Evolutionary conservation across 1,140 invertebrate species (phyloP), one percentile per base, ranked within the genome.

Genomic region (Bombus pyrosoma): DNA sequence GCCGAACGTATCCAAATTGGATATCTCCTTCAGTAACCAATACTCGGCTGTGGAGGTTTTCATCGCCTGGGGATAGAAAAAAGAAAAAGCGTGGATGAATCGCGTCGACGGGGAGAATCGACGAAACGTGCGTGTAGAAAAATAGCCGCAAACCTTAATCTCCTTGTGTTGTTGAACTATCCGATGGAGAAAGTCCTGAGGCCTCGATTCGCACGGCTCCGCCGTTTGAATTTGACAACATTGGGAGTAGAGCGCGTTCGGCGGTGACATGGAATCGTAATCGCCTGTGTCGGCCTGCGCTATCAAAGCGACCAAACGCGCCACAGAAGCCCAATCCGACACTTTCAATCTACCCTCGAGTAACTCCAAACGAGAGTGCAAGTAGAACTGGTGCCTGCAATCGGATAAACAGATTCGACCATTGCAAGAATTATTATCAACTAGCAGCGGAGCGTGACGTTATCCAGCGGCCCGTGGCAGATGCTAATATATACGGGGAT

Each of bases 331-430:
- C 95, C 97, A 96, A 88, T 97, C 97, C 4, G 96, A 94, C 9
- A 97, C 96, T 25, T 97, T 96, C 22, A 98, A 94, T 76, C 97
- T 96, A 2, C 96, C 97, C 91, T 98, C 97, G 43, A 97, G 94
- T 43, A 98, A 95, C 91, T 98, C 97, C 5, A 97, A 94, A 87
- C 97, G 96, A 1, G 97, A 97, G 93, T 98, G 97, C 39, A 98
- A 96, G 92, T 98, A 98, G 93, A 98, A 98, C 92, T 98, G 96
- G 94, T 98, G 97, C 79, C 97, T 97, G 94, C 84, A 95, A 95
- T 90, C 87, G 92, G 79, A 93, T 47, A 75, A 85, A 72, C 15
- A 6, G 47, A 47, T 18, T 18, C 47, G 0, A 47, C 5, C 47
- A 0, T 47, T 6, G 47, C 47, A 6, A 47, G 15, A 47, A 5